Conservation (phyloP, 2,888 invertebrate genomes). For the Zygogramma bicolorata region DNA sequence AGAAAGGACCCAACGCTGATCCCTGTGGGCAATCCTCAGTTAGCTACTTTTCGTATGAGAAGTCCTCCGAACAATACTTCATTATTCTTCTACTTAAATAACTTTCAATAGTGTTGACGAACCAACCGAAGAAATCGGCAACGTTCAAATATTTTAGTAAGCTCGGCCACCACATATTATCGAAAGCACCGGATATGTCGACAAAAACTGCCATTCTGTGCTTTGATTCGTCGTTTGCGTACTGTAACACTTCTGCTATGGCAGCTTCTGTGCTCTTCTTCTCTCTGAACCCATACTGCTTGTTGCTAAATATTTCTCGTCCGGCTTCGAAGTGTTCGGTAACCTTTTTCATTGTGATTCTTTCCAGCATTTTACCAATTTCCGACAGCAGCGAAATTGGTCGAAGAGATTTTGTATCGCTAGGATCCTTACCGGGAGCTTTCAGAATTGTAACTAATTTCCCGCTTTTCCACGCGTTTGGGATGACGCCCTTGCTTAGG, state of each 20-base stretch:
- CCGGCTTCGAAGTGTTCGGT: background rate
- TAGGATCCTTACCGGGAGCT: background rate
- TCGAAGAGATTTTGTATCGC: background rate
- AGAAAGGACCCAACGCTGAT: background rate
- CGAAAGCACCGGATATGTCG: background rate
- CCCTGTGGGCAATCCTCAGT: conserved; percentile 6
- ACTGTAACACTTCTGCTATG: background rate
- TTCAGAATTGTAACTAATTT: background rate
- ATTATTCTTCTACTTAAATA: background rate
- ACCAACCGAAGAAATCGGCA: background rate
- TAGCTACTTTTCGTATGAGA: background rate
- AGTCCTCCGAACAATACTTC: background rate
- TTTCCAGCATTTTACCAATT: too few species aligned
- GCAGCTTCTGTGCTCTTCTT: background rate
- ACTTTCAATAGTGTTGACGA: background rate
- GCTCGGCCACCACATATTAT: conserved; percentile 11
- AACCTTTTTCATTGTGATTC: background rate
- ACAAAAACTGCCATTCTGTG: background rate
- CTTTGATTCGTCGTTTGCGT: background rate
- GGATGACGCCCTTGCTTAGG: background rate
- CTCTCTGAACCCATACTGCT: background rate
- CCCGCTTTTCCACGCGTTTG: background rate
- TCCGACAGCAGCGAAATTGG: background rate
- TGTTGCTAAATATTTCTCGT: too few species aligned
- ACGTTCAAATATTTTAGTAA: too few species aligned